Percentiles rank a stretch among this genome's conserved stretches.
phyloP scores from a whole-genome alignment of 2,113 vertebrate genomes.

The Myocastor coypus region DNA sequence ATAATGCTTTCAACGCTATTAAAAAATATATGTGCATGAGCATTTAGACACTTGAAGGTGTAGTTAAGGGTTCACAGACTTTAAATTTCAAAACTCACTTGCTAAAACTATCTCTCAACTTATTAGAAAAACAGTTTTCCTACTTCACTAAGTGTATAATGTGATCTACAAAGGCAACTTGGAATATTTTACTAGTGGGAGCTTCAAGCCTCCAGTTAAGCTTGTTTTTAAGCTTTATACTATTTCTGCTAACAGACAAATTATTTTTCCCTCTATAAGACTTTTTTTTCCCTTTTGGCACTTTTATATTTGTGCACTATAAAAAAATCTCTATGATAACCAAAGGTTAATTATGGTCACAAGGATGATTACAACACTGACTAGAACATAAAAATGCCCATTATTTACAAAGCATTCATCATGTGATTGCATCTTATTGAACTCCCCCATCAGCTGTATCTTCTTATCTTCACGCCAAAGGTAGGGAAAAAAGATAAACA shows the following conservation, averaged over 20 bases:
- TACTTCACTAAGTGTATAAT: neutral
- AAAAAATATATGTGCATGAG: constrained; percentile 3
- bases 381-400: neutral
- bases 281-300: neutral
- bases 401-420: neutral
- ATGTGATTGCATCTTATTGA: neutral
- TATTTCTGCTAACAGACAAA: neutral
- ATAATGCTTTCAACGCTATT: neutral
- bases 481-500: neutral
- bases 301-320: neutral
- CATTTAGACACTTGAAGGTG: neutral
- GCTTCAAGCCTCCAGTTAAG: neutral
- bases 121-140: neutral
- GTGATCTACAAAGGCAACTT: neutral
- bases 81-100: constrained; percentile 45
- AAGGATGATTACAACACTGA: neutral
- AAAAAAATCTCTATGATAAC: neutral
- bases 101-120: neutral
- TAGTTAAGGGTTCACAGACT: neutral
- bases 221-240: neutral
- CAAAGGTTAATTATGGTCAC: neutral
- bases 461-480: neutral
- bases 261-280: neutral
- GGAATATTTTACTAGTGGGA: neutral
- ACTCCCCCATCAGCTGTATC: neutral